Evolutionary conservation across 2,888 invertebrate species (phyloP).

Genomic region (Cheilosia pagana): DNA sequence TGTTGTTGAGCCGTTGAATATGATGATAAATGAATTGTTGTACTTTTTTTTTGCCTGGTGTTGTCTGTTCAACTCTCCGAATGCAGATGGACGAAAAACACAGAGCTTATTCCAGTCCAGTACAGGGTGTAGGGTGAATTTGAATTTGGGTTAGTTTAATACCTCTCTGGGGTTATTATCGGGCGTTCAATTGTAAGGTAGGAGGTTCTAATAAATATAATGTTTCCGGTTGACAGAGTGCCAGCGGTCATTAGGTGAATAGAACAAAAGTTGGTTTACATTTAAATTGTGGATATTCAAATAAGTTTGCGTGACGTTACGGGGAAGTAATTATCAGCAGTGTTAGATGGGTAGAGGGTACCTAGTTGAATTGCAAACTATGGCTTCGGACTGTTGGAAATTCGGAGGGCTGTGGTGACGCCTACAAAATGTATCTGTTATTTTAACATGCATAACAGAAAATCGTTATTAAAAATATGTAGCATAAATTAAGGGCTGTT

Average conservation of each 20-base stretch:
- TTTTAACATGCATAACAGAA: no score
- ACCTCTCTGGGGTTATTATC: constrained; percentile 34
- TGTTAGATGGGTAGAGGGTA: no score
- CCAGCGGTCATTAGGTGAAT: constrained; percentile 11
- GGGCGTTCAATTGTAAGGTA: constrained; percentile 27
- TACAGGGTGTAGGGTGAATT: not conserved
- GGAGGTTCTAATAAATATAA: constrained; percentile 31
- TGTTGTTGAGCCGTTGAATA: constrained; percentile 47
- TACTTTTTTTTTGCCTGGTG: constrained; percentile 26
- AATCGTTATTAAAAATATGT: no score
- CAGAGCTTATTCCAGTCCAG: not conserved
- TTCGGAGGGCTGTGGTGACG: no score
- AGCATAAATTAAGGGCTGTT: no score
- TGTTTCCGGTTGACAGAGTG: constrained; percentile 37
- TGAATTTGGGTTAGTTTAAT: constrained; percentile 40
- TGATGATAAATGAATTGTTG: constrained; percentile 57
- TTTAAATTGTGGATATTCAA: not conserved
- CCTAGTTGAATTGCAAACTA: no score
- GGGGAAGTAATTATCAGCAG: not conserved
- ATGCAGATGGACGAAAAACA: constrained; percentile 9
- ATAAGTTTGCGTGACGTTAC: not conserved
- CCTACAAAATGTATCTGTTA: no score
- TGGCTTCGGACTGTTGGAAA: no score
- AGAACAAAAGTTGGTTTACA: not conserved
- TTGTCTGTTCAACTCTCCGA: constrained; percentile 33